phyloP scores from a whole-genome alignment of 37 sponge, comb jelly and placozoan genomes.

The Chondrosia reniformis region DNA sequence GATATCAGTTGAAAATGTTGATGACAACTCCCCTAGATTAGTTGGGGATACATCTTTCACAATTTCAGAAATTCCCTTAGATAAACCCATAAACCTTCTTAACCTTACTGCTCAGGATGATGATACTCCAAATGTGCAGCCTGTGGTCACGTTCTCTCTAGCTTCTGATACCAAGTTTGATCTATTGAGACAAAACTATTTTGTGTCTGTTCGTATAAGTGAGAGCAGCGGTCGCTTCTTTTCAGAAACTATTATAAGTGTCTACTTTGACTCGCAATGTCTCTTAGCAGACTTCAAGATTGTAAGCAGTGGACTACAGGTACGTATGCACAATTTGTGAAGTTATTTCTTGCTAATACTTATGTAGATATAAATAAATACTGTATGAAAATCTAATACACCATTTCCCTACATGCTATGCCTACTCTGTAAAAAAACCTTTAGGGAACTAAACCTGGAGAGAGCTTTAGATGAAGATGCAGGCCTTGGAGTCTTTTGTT shows the following conservation, averaged over 20 bases:
- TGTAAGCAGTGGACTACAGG: neutral
- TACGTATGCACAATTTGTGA: neutral
- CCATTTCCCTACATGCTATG: no score
- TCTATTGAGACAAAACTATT: neutral
- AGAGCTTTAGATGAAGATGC: no score
- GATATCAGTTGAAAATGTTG: neutral
- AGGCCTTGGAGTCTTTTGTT: neutral
- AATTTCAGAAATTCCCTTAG: neutral
- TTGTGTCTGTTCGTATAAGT: neutral
- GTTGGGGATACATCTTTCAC: neutral
- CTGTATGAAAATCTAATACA: no score
- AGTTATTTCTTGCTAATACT: no score
- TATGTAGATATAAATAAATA: no score
- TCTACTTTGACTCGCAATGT: neutral
- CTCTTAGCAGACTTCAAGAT: neutral
- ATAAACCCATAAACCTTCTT: neutral
- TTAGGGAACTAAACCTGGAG: no score
- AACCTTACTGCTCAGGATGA: neutral
- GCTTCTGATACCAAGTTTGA: neutral
- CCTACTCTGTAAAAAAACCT: no score
- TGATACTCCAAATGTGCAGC: neutral
- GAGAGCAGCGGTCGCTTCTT: neutral
- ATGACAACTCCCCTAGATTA: slow-evolving; percentile 10
- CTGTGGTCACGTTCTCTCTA: neutral
- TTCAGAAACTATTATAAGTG: neutral